Conservation (phyloP, 2,888 invertebrate genomes). For the Drymonia ruficornis region DNA sequence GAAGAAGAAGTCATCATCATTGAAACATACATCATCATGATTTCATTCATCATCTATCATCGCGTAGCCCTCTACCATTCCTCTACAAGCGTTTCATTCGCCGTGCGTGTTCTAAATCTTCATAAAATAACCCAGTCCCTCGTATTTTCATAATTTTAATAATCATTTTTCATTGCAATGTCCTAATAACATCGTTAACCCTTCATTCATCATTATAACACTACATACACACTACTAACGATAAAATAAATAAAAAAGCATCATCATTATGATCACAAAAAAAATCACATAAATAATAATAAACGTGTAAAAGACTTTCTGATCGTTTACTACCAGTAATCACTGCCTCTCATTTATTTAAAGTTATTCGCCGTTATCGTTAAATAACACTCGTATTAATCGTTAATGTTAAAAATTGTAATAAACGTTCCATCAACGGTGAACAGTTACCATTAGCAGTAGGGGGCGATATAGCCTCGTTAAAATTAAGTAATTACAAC, state of each 20-base stretch:
- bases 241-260: constrained; percentile 19
- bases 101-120: background rate
- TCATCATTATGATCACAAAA: constrained; percentile 24
- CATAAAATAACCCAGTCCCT: background rate
- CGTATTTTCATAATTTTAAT: background rate
- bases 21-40: background rate
- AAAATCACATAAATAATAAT: constrained; percentile 15
- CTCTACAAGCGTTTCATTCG: constrained; percentile 9
- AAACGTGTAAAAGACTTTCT: constrained; percentile 47
- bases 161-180: background rate
- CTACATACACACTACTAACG: constrained; percentile 14
- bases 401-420: constrained; percentile 73
- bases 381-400: constrained; percentile 69
- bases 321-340: constrained; percentile 63
- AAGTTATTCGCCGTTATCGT: constrained; percentile 68
- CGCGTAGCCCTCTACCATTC: constrained; percentile 31
- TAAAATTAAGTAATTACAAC: constrained; percentile 80
- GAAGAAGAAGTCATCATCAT: no score
- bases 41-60: constrained; percentile 15
- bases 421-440: constrained; percentile 83
- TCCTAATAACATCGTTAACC: background rate
- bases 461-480: constrained; percentile 67
- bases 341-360: constrained; percentile 68
- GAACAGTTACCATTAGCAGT: constrained; percentile 81
- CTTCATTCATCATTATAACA: constrained; percentile 3